Conservation (phyloP, 1,140 invertebrate genomes). For the Musca domestica region DNA sequence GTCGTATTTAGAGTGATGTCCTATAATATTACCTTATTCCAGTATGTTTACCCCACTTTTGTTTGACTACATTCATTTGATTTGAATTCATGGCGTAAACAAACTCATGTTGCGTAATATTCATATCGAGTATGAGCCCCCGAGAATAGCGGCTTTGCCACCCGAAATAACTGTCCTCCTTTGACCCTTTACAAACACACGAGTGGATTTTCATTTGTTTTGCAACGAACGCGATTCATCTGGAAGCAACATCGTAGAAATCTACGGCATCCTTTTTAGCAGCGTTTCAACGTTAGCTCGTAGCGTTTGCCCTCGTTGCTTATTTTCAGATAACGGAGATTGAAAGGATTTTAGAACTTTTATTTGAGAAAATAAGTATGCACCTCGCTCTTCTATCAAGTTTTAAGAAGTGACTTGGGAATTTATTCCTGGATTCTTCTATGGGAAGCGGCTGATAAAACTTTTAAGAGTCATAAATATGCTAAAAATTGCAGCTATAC, state of each 20-base stretch:
- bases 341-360: background rate
- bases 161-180: too few species aligned
- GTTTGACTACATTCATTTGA: too few species aligned
- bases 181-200: too few species aligned
- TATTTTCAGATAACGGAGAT: background rate
- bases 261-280: background rate
- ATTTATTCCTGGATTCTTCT: constrained; percentile 25
- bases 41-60: too few species aligned
- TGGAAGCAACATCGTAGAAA: too few species aligned
- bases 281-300: background rate
- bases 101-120: too few species aligned
- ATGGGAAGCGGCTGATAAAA: constrained; percentile 37
- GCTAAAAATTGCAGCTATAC: constrained; percentile 25
- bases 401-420: background rate
- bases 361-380: background rate
- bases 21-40: too few species aligned
- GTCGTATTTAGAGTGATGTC: too few species aligned
- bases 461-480: constrained; percentile 30
- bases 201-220: background rate
- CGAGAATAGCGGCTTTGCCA: too few species aligned
- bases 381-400: background rate
- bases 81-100: too few species aligned
- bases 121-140: too few species aligned
- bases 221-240: too few species aligned
- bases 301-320: background rate